Base-by-base conservation (phyloP, 2,888 invertebrate species). In the Ophioninae sp. region DNA sequence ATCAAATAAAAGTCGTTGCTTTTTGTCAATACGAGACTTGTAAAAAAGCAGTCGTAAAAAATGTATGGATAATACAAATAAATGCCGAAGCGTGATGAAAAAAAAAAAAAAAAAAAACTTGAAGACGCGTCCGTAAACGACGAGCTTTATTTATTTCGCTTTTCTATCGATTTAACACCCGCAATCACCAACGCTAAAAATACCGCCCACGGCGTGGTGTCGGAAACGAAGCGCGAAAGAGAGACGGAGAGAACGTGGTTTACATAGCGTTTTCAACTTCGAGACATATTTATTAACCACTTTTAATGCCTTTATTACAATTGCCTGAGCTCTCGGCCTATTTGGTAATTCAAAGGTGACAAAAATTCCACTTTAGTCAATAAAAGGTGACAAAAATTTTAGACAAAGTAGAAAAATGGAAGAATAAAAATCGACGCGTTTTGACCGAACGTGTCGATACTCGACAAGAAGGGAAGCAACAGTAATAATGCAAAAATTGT, bases 91-190 rank as follows among this genome's bases (percentile, higher is more conserved):
- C 44, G 13, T 44, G 10, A 13, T 51, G 51, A 6, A 51, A 13
- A 51, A 5, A 56, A 2, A 22, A 9, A 22, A 9, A 22, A n/a
- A 7, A 37, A 39, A 39, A 68, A 41, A 68, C 65, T 41, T 20
- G 0, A 20, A n/a, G n/a, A 23, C 17, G 9, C 9, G 10, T 20
- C 13, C 44, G 30, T 37, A 58, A 69, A 30, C 51, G 59, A n/a
- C 59, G 5, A 39, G 71, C 68, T 71, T 86, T 85, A 90, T 91
- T 91, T 84, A 79, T 80, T 86, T 90, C 87, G 83, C 88, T 89
- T 89, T 90, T 88, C 90, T 92, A 92, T 92, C 89, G 92, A 92
- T 92, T 91, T 91, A 92, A 92, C 92, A 92, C 88, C 85, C 85
- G 88, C 88, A 83, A 87, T 86, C 74, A 69, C 86, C 87, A 84